Conservation (phyloP, 2,888 invertebrate species). For the Hemistola chrysoprasaria region DNA sequence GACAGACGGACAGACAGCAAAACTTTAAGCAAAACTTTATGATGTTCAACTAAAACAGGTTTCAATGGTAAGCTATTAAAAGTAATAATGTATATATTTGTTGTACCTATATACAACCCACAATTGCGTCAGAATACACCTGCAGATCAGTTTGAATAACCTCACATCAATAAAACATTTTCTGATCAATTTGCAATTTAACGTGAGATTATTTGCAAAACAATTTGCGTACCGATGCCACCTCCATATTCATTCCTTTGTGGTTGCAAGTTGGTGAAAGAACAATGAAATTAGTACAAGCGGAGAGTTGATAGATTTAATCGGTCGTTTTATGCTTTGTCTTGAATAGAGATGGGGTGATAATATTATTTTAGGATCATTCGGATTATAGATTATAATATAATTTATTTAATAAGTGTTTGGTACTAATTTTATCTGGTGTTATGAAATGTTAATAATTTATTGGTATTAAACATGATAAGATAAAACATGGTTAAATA, state of each 20-base stretch:
- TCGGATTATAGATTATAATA: background rate
- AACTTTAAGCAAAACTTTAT: too few relatives aligned
- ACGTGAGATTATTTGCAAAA: constrained; percentile 33
- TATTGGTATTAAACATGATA: too few relatives aligned
- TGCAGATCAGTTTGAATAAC: constrained; percentile 20
- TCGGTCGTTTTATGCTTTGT: constrained; percentile 38
- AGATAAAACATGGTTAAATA: too few relatives aligned
- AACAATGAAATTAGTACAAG: constrained; percentile 43
- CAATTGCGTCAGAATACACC: constrained; percentile 9
- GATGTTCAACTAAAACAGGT: too few relatives aligned
- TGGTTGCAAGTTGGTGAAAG: constrained; percentile 30
- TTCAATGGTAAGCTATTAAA: too few relatives aligned
- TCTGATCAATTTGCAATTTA: constrained; percentile 35
- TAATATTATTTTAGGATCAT: background rate
- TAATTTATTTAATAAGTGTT: too few relatives aligned
- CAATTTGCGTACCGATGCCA: constrained; percentile 32
- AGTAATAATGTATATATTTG: too few relatives aligned
- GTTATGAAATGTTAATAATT: too few relatives aligned
- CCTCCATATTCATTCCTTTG: constrained; percentile 36
- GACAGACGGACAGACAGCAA: too few relatives aligned
- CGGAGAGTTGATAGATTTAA: constrained; percentile 43
- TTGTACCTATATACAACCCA: too few relatives aligned
- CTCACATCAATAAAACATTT: constrained; percentile 50
- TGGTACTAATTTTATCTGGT: too few relatives aligned
- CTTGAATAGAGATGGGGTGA: constrained; percentile 1